phyloP scores from a whole-genome alignment of 2,888 invertebrate genomes.

The Lasioglossum malachurum region DNA sequence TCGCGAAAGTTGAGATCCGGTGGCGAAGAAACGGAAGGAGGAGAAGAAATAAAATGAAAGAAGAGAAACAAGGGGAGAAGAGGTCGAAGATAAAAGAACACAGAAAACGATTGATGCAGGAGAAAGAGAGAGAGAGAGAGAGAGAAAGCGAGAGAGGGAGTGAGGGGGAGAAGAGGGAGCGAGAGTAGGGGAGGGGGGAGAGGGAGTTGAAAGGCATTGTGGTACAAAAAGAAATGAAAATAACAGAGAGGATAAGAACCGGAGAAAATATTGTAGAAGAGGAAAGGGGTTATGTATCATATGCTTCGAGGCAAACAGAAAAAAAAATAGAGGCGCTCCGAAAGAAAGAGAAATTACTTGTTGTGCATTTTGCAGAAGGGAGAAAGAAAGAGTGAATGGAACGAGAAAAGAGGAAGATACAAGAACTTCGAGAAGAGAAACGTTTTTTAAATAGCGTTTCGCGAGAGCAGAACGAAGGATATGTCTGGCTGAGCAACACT shows the following conservation, averaged over 20 bases:
- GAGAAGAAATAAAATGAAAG: constrained; percentile 49
- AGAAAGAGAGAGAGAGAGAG: background rate
- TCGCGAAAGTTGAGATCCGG: constrained; percentile 49
- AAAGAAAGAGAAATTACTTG: constrained; percentile 46
- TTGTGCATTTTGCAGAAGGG: constrained; percentile 10
- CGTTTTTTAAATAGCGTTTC: constrained; percentile 3
- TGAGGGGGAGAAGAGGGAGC: background rate
- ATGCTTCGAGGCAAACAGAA: constrained; percentile 26
- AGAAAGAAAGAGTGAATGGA: background rate
- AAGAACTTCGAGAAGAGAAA: constrained; percentile 17
- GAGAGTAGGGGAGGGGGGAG: background rate
- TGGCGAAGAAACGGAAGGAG: constrained; percentile 37
- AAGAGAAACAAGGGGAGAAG: constrained; percentile 27
- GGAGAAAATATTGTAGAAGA: constrained; percentile 27
- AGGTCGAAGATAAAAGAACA: constrained; percentile 46
- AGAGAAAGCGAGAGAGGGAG: background rate
- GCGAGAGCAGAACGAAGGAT: background rate
- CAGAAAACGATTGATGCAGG: constrained; percentile 29
- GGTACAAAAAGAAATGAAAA: constrained; percentile 34
- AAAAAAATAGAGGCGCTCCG: constrained; percentile 18
- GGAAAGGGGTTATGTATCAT: constrained; percentile 28
- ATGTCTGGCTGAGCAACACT: background rate
- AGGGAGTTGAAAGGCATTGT: constrained; percentile 24
- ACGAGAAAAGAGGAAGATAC: background rate
- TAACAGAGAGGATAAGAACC: constrained; percentile 36